These are phyloP conservation scores for Varanus salvator DNA, from an alignment of 2,113 vertebrate species.

Conservation along the genomic window DNA sequence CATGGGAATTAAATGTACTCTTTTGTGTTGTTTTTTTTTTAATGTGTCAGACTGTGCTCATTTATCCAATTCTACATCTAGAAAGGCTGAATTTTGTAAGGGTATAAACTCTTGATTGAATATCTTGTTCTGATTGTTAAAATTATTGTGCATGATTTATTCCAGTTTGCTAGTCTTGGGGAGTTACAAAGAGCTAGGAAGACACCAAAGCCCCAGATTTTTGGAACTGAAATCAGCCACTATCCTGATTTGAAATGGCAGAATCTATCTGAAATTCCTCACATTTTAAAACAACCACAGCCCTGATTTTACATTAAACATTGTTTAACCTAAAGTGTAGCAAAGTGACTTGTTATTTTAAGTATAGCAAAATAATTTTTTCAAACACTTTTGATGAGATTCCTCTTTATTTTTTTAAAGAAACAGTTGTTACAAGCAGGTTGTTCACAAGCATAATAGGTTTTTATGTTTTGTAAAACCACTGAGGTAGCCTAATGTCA, in stretches of 20 bases:
- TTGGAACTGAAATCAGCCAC: not conserved
- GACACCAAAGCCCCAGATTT: not conserved
- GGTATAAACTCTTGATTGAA: not conserved
- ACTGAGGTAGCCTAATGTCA: rapidly evolving
- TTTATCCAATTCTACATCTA: not conserved
- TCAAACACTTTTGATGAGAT: not conserved
- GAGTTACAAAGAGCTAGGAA: not conserved
- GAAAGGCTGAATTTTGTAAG: not conserved
- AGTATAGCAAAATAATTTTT: not conserved
- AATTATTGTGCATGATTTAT: not conserved
- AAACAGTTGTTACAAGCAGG: not conserved
- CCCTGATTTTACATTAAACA: not conserved
- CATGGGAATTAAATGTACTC: not conserved
- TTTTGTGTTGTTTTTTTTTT: not conserved
- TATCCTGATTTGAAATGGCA: not conserved
- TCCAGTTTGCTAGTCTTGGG: not conserved
- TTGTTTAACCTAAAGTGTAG: too few species aligned
- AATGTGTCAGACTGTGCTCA: too few species aligned
- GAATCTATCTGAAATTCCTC: not conserved
- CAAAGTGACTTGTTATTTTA: not conserved
- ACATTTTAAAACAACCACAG: not conserved
- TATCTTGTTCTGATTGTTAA: not conserved
- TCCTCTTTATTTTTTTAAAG: not conserved
- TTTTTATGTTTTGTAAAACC: not conserved
- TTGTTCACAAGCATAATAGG: not conserved